phyloP scores from a whole-genome alignment of 2,888 invertebrate species.

The Synergus japonicus region DNA sequence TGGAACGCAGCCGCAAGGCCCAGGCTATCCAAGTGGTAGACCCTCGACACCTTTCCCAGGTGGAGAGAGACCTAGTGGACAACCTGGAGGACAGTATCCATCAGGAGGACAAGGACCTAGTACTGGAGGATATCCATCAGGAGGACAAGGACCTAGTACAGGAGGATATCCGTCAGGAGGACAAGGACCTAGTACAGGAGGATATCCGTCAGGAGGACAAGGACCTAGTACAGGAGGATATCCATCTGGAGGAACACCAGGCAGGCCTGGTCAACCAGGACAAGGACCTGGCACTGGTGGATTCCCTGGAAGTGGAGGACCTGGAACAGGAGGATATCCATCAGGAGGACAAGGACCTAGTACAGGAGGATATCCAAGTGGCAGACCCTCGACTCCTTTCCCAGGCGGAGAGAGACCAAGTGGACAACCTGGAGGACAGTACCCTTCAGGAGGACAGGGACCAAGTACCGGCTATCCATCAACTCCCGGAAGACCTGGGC shows the following conservation, averaged over 20 bases:
- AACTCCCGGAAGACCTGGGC: conserved; percentile 39
- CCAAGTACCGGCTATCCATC: conserved; percentile 55
- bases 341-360: conserved; percentile 53
- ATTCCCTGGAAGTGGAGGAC: conserved; percentile 5
- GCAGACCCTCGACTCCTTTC: conserved; percentile 50
- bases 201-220: conserved; percentile 41
- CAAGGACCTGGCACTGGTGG: conserved; percentile 41
- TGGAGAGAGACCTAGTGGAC: not conserved
- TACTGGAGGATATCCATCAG: conserved; percentile 50
- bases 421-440: conserved; percentile 46
- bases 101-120: conserved; percentile 55
- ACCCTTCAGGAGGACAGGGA: conserved; percentile 52
- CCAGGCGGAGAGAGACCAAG: conserved; percentile 45
- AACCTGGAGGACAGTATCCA: conserved; percentile 46
- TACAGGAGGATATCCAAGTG: conserved; percentile 59
- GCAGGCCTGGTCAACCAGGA: conserved; percentile 28
- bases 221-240: conserved; percentile 47
- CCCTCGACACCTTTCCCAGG: conserved; percentile 61
- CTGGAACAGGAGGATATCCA: not conserved
- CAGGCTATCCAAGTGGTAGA: conserved; percentile 64
- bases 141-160: conserved; percentile 32
- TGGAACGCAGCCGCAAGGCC: conserved; percentile 44
- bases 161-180: conserved; percentile 52
- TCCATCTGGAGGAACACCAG: conserved; percentile 49
- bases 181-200: conserved; percentile 22